Evolutionary conservation across 2,888 invertebrate genomes (phyloP).

Genomic region (Serripes groenlandicus): DNA sequence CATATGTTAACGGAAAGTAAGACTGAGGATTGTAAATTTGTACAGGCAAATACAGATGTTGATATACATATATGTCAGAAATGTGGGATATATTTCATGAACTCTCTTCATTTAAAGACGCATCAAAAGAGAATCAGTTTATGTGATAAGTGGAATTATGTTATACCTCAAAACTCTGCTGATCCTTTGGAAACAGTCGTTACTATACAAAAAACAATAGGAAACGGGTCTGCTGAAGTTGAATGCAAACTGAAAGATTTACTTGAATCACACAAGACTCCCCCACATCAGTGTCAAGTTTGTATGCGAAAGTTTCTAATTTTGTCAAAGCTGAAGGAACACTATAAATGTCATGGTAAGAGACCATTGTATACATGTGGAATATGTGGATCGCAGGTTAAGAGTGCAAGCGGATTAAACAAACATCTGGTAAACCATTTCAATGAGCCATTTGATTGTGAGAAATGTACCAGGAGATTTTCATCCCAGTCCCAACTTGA

Average conservation of each 20-base stretch:
- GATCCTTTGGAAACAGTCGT: neutral
- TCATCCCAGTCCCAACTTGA: neutral
- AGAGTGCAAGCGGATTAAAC: slow-evolving; percentile 2
- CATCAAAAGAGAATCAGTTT: slow-evolving; percentile 32
- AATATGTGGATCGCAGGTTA: slow-evolving; percentile 36
- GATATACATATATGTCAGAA: slow-evolving; percentile 21
- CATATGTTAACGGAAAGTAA: neutral
- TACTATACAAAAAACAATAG: neutral
- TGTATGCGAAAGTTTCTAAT: neutral
- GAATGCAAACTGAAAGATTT: neutral
- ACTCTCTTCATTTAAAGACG: slow-evolving; percentile 34
- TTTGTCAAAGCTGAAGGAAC: neutral
- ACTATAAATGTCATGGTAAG: slow-evolving; percentile 25
- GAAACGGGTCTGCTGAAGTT: neutral
- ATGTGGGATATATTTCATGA: slow-evolving; percentile 45
- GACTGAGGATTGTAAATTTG: neutral
- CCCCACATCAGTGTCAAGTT: neutral
- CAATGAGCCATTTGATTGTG: slow-evolving; percentile 39
- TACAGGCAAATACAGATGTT: neutral
- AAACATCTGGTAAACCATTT: slow-evolving; percentile 42
- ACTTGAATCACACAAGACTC: neutral
- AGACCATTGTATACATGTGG: slow-evolving; percentile 22
- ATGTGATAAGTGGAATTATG: slow-evolving; percentile 21
- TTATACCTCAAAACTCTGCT: neutral
- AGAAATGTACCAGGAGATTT: slow-evolving; percentile 32